phyloP scores from a whole-genome alignment of 2,888 invertebrate genomes.

The Eutolmus rufibarbis region DNA sequence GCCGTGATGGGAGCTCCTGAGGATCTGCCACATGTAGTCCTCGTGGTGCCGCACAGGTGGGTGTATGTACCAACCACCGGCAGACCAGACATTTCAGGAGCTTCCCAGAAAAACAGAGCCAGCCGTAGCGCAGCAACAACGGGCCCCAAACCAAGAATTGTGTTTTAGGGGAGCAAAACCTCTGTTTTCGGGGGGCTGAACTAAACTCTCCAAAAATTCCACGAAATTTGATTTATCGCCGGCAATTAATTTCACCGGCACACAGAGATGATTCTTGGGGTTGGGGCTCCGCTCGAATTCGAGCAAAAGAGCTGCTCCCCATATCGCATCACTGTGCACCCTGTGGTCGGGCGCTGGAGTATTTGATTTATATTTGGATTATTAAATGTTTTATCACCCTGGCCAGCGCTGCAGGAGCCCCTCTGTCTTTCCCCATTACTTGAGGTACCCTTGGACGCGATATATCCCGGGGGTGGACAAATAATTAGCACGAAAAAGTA shows the following conservation, averaged over 20 bases:
- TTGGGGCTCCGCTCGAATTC: background rate
- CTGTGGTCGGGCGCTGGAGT: background rate
- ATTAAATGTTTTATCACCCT: constrained; percentile 36
- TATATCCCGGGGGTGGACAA: constrained; percentile 42
- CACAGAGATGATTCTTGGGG: background rate
- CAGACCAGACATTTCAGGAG: background rate
- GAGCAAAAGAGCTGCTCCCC: background rate
- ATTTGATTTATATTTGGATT: constrained; percentile 38
- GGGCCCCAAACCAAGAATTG: background rate
- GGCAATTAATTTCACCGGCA: constrained; percentile 29
- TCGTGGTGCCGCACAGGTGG: constrained; percentile 7
- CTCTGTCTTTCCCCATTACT: constrained; percentile 23
- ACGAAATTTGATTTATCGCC: constrained; percentile 37
- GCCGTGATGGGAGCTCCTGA: background rate
- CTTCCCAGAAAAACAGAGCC: background rate
- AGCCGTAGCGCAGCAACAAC: background rate
- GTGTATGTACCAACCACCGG: background rate
- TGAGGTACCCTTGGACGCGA: constrained; percentile 40
- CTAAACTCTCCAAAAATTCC: constrained; percentile 36
- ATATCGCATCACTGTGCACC: background rate
- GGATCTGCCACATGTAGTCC: constrained; percentile 17
- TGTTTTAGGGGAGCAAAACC: background rate
- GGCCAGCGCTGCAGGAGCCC: background rate
- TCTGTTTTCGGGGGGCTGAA: constrained; percentile 5
- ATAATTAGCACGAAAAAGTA: constrained; percentile 43